Evolutionary conservation across 2,888 invertebrate genomes (phyloP), one percentile per base, ranked within the genome.

Genomic region (Platypus cylindrus): DNA sequence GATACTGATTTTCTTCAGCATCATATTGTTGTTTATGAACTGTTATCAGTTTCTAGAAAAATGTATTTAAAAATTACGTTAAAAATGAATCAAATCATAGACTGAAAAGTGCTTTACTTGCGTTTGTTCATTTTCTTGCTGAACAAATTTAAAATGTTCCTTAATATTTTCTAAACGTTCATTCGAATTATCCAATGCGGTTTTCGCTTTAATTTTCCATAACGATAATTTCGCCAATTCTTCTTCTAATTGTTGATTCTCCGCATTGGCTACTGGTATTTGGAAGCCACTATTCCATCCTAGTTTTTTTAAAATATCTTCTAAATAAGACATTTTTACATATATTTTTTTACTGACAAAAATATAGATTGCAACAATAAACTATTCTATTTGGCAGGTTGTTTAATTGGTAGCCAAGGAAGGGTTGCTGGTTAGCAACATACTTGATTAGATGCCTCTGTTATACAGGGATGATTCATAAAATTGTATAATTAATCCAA

Each of bases 261-360:
- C 78, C 26, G 72, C 68, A 62, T 80, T 81, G 1, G 86, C 82
- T 41, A 87, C 70, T 3, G 87, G 87, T 47, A 83, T 71, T 51
- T 78, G 76, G 39, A 81, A 80, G 4, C 84, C 83, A 50, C 78
- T 73, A 36, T 71, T 69, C 78, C 81, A 83, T 2, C 82, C 83
- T 38, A 83, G 64, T 46, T 75, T 69, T 45, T 71, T 70, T 38
- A 84, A 59, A 37, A 82, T 64, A 47, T 77, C 70, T 25, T 70
- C 67, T 53, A 81, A 68, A 46, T 70, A 66, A 24, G 40, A 17
- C 38, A 51, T 42, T 30, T 28, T 36, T 13, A 4, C 5, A 31
- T 16, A 31, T 31, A 15, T 17, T 14, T 24, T 3, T 24, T 24
- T 9, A 24, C 24, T n/a, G n/a, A n/a, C n/a, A n/a, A n/a, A n/a